These are phyloP conservation scores for Grapholita molesta DNA, from an alignment of 1,140 invertebrate genomes.

Conservation along the genomic window DNA sequence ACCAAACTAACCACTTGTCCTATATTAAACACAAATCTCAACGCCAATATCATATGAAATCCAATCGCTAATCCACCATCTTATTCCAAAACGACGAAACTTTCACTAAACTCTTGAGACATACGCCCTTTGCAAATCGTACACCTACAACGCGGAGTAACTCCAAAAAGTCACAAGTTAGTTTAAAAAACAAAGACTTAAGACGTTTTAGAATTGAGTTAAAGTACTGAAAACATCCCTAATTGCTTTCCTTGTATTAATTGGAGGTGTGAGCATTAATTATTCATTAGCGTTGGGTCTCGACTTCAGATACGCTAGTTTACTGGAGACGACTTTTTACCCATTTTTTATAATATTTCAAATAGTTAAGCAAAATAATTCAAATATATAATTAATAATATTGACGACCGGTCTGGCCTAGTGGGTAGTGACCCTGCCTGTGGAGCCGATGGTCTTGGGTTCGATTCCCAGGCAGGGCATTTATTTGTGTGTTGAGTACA, in stretches of 20 bases:
- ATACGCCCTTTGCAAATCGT: background rate
- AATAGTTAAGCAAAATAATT: no score
- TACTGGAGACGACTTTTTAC: slow-evolving; percentile 52
- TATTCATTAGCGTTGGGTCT: slow-evolving; percentile 59
- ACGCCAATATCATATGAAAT: background rate
- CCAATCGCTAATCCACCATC: background rate
- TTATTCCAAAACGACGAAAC: background rate
- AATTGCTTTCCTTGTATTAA: slow-evolving; percentile 71
- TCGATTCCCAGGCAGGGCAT: no score
- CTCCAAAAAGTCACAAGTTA: background rate
- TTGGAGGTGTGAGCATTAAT: slow-evolving; percentile 72
- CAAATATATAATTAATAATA: no score
- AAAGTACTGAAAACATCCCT: slow-evolving; percentile 23
- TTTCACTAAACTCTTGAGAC: background rate
- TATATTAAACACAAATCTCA: background rate
- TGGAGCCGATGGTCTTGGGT: no score
- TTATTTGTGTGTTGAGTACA: no score
- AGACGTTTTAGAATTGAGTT: background rate
- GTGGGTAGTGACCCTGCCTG: no score
- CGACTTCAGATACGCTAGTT: slow-evolving; percentile 63
- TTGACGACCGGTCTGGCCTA: no score
- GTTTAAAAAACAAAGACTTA: background rate
- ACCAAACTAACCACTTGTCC: background rate
- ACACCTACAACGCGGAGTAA: background rate
- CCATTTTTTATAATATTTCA: background rate